These are phyloP conservation scores for Oscheius onirici DNA, from an alignment of 2,888 invertebrate species.

Conservation along the genomic window DNA sequence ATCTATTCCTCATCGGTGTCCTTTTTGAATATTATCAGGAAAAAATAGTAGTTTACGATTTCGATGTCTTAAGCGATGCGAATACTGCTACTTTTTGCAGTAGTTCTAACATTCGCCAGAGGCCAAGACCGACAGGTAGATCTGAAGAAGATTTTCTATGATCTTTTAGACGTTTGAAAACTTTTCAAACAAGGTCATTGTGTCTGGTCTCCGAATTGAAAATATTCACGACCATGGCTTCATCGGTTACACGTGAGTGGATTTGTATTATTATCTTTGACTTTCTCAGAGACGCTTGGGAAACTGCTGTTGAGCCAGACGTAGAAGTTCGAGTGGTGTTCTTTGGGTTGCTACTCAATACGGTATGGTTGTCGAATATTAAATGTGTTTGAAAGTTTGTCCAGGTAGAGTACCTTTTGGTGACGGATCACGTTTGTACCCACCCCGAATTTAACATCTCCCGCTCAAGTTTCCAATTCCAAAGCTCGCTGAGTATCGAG, in stretches of 20 bases:
- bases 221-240: slow-evolving; percentile 48
- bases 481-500: slow-evolving; percentile 46
- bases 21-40: too few species aligned
- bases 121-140: too few species aligned
- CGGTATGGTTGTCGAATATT: slow-evolving; percentile 49
- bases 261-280: neutral
- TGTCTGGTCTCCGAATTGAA: slow-evolving; percentile 62
- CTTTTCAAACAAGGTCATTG: neutral
- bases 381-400: neutral
- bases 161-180: too few species aligned
- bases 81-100: too few species aligned
- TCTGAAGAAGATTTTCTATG: too few species aligned
- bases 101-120: too few species aligned
- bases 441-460: slow-evolving; percentile 57
- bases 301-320: slow-evolving; percentile 61
- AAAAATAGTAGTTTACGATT: too few species aligned
- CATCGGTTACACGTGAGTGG: slow-evolving; percentile 57
- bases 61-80: too few species aligned
- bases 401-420: slow-evolving; percentile 58
- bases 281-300: slow-evolving; percentile 55
- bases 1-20: too few species aligned
- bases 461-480: slow-evolving; percentile 13
- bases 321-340: slow-evolving; percentile 56
- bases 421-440: slow-evolving; percentile 58
- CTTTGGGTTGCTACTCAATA: slow-evolving; percentile 66